Evolutionary conservation across 2,888 invertebrate genomes (phyloP).

Genomic region (Drosophila birchii): DNA sequence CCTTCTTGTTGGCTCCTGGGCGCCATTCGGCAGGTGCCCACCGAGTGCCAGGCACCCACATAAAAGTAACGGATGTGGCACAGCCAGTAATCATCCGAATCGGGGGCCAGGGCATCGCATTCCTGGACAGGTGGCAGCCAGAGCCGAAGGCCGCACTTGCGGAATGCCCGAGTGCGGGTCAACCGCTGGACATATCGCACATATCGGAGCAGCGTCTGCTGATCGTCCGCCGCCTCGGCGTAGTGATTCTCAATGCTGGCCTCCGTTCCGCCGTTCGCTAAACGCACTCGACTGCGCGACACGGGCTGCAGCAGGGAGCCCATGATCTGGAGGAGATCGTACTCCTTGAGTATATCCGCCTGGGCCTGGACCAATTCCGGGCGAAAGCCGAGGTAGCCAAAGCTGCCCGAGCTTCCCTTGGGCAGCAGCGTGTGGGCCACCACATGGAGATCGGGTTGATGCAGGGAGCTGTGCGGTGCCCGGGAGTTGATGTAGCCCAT

Average conservation of each 20-base stretch:
- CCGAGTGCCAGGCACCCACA: slow-evolving; percentile 88
- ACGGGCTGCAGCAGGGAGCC: slow-evolving; percentile 82
- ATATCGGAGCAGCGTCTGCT: slow-evolving; percentile 81
- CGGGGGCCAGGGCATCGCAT: slow-evolving; percentile 67
- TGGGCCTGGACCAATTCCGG: slow-evolving; percentile 56
- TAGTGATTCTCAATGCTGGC: slow-evolving; percentile 87
- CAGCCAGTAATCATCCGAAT: slow-evolving; percentile 86
- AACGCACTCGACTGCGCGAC: slow-evolving; percentile 85
- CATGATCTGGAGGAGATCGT: slow-evolving; percentile 67
- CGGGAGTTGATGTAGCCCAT: slow-evolving; percentile 86
- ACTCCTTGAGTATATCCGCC: slow-evolving; percentile 35
- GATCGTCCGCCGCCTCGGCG: slow-evolving; percentile 85
- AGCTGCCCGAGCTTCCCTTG: slow-evolving; percentile 55
- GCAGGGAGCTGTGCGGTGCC: slow-evolving; percentile 50
- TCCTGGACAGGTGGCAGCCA: slow-evolving; percentile 66
- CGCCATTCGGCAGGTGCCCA: slow-evolving; percentile 90
- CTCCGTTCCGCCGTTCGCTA: slow-evolving; percentile 85
- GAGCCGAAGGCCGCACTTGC: slow-evolving; percentile 79
- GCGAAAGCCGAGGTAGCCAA: slow-evolving; percentile 63
- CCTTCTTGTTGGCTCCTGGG: slow-evolving; percentile 23
- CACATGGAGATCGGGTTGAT: slow-evolving; percentile 86
- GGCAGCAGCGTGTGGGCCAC: slow-evolving; percentile 85
- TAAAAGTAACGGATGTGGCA: slow-evolving; percentile 87
- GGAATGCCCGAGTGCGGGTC: slow-evolving; percentile 84
- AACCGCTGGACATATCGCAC: slow-evolving; percentile 81